Conservation (phyloP, 2,113 vertebrate genomes). For the Micromys minutus region DNA sequence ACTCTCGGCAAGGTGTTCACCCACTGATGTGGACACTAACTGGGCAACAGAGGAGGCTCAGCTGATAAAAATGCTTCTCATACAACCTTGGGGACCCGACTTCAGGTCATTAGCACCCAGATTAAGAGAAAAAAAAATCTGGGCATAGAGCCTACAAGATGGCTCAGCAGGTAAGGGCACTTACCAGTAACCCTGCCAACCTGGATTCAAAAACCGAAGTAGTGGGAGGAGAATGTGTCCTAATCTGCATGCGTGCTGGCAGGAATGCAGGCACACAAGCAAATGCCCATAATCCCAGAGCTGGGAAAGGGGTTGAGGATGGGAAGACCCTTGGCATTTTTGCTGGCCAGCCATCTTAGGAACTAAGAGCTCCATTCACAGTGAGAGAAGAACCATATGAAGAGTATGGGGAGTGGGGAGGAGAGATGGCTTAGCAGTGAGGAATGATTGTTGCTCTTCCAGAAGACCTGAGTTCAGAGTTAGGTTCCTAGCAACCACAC, state of each 20-base stretch:
- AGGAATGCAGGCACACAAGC: neutral
- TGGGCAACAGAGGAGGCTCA: neutral
- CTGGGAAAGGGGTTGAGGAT: neutral
- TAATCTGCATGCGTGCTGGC: neutral
- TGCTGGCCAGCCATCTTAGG: neutral
- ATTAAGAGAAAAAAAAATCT: neutral
- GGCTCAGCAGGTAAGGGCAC: neutral
- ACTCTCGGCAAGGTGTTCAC: too few relatives aligned
- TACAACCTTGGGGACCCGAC: neutral
- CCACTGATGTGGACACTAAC: neutral
- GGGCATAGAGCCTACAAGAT: neutral
- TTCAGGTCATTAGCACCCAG: neutral
- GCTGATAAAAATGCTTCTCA: neutral
- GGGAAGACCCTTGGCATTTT: neutral
- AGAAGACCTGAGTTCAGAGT: neutral
- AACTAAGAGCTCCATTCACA: neutral
- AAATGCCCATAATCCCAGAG: neutral
- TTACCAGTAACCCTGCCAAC: neutral
- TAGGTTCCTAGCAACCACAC: neutral
- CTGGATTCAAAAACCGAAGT: neutral
- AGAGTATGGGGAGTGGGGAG: neutral
- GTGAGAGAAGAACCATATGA: neutral
- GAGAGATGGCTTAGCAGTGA: neutral
- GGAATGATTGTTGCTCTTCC: neutral
- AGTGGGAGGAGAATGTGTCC: neutral